Percentiles rank a stretch among this genome's conserved stretches.
These are phyloP conservation scores for Xerus inauris DNA, from an alignment of 2,113 vertebrate genomes.

Conservation along the genomic window DNA sequence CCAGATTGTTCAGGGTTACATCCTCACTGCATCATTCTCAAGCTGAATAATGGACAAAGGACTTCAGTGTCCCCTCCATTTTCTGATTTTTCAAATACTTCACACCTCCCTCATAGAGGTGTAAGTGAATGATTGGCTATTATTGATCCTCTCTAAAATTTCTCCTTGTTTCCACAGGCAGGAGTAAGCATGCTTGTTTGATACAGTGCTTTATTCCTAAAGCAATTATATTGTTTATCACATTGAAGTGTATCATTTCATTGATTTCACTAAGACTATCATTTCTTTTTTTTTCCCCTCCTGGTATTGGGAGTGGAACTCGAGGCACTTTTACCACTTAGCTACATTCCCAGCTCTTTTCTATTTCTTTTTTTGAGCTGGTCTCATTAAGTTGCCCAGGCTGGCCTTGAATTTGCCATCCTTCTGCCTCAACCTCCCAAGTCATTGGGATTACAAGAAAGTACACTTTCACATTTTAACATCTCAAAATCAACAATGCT, in stretches of 20 bases:
- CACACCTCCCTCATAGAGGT: not conserved
- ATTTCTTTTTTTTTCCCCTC: no score
- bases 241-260: not conserved
- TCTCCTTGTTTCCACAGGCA: not conserved
- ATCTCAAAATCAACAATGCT: not conserved
- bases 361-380: no score
- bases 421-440: no score
- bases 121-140: not conserved
- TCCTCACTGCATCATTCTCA: not conserved
- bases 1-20: not conserved
- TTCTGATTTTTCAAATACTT: not conserved
- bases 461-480: not conserved
- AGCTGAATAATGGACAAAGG: not conserved
- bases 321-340: no score
- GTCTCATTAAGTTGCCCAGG: no score
- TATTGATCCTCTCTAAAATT: not conserved
- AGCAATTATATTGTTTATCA: not conserved
- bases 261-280: not conserved
- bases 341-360: no score
- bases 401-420: no score
- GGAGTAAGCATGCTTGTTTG: not conserved
- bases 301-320: no score
- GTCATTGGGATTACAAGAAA: no score
- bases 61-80: not conserved
- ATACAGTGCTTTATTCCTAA: not conserved